Evolutionary conservation across 2,888 invertebrate species (phyloP), one percentile per base, ranked within the genome.

Genomic region (Microplitis deprimator): DNA sequence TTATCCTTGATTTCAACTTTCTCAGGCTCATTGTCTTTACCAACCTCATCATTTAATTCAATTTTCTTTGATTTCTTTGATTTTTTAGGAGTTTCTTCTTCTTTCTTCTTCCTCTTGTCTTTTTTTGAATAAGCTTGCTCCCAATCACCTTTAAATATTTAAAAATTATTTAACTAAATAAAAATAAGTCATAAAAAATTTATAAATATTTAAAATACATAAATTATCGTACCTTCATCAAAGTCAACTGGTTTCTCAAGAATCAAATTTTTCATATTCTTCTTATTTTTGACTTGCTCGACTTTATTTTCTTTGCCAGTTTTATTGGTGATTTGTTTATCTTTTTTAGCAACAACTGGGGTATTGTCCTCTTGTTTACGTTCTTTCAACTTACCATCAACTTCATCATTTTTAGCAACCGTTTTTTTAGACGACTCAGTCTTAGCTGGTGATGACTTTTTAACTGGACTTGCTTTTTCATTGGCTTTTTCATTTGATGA

Each of bases 61-160:
- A 91, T 91, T 77, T 89, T 88, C 40, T 92, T 92, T 79, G 90
- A 91, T 74, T 92, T 92, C 81, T 92, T 91, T 68, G 90, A 91
- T 38, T 88, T 88, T 6, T 79, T 77, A n/a, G 87, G 85, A 62
- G 91, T 91, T 72, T 93, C 92, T 73, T 93, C 92, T 77, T 92
- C 92, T 89, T 94, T 94, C 77, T 92, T 92, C 83, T 92, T 93
- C 87, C 95, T 95, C 88, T 95, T 95, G 79, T 95, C 95, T 84
- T 90, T 93, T 92, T 89, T 94, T 91, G 85, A 94, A 92, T 79
- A 94, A 91, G 82, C 95, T 92, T 90, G 91, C 79, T 95, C 93
- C 95, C 95, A 95, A 71, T 93, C 92, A 67, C 91, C 92, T 91
- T 79, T 41, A 84, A 79, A 64, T 70, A 40, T 70, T 75, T 29